These are phyloP conservation scores for Zosterops japonicus DNA, from an alignment of 2,113 vertebrate genomes.

Conservation along the genomic window DNA sequence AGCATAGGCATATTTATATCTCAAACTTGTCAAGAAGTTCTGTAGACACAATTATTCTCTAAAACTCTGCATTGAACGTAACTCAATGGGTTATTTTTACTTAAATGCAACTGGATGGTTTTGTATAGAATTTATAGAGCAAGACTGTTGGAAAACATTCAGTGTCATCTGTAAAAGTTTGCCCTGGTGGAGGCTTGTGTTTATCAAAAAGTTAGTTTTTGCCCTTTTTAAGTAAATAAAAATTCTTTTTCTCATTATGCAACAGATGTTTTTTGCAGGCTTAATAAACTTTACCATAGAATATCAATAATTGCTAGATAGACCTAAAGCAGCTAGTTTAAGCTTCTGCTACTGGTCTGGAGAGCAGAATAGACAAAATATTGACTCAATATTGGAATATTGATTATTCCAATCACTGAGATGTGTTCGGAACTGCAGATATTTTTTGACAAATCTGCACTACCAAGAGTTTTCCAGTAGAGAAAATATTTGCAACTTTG, in stretches of 20 bases:
- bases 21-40: not conserved
- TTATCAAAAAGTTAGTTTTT: not conserved
- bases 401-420: not conserved
- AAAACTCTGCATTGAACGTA: not conserved
- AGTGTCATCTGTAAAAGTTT: not conserved
- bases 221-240: not conserved
- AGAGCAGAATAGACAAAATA: not conserved
- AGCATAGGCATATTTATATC: not conserved
- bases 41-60: not conserved
- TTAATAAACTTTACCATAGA: not conserved
- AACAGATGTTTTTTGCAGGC: not conserved
- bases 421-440: not conserved
- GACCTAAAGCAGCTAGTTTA: slow-evolving; percentile 5
- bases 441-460: not conserved
- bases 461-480: not conserved
- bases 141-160: not conserved
- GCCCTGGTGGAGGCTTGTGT: not conserved
- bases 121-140: not conserved
- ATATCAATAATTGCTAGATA: slow-evolving; percentile 11
- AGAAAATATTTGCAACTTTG: not conserved
- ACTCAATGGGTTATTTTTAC: not conserved
- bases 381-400: too few relatives aligned
- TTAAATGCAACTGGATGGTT: not conserved
- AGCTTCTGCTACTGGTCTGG: slow-evolving; percentile 14
- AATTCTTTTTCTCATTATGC: not conserved